These are phyloP conservation scores for Hemiscyllium ocellatum DNA, from an alignment of 2,113 vertebrate genomes.

Conservation along the genomic window DNA sequence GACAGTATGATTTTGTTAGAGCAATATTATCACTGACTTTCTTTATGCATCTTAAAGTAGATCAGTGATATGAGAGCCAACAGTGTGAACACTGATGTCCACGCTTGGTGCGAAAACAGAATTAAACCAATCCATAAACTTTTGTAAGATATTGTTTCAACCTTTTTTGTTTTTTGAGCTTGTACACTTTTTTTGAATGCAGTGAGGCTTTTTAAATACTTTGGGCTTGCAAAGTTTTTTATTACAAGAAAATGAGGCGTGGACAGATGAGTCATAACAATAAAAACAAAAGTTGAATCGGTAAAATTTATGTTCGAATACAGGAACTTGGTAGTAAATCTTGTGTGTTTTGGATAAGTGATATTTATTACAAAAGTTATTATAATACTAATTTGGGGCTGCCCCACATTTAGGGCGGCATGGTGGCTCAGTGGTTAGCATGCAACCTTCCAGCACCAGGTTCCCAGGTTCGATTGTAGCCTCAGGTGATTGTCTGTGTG, in stretches of 20 bases:
- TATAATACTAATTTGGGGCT: too few relatives aligned
- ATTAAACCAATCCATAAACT: neutral
- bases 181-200: neutral
- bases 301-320: neutral
- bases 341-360: too few relatives aligned
- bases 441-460: too few relatives aligned
- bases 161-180: neutral
- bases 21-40: neutral
- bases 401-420: too few relatives aligned
- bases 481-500: too few relatives aligned
- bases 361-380: too few relatives aligned
- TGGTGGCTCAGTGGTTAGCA: too few relatives aligned
- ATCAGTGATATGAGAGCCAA: neutral
- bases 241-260: neutral
- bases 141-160: neutral
- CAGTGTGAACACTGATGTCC: neutral
- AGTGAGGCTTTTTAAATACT: neutral
- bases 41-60: neutral
- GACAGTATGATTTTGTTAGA: neutral
- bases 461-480: too few relatives aligned
- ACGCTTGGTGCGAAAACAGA: neutral
- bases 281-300: neutral
- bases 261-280: neutral
- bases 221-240: neutral
- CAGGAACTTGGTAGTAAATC: neutral